These are phyloP conservation scores for Peromyscus melanophrys DNA, from an alignment of 2,797 vertebrate species.

Conservation along the genomic window DNA sequence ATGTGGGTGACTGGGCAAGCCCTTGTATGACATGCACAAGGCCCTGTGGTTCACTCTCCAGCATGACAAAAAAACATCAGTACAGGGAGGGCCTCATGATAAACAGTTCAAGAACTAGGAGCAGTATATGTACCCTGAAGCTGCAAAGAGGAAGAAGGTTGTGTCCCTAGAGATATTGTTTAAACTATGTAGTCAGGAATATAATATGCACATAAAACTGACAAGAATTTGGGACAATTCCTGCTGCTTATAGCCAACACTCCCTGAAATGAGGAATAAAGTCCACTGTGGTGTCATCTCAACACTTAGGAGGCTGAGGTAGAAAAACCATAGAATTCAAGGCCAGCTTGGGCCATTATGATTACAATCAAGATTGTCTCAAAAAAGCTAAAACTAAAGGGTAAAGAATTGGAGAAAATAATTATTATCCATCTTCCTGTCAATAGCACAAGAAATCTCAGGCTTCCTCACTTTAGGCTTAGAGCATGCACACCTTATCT, in stretches of 20 bases:
- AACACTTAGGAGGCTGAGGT: background rate
- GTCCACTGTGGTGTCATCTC: background rate
- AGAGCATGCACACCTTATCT: conserved; percentile 14
- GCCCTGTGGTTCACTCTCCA: background rate
- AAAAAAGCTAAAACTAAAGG: background rate
- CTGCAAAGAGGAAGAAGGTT: background rate
- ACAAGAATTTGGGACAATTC: background rate
- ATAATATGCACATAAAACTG: background rate
- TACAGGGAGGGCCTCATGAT: background rate
- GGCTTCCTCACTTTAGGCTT: conserved; percentile 5
- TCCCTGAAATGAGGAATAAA: background rate
- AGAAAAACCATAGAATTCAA: background rate
- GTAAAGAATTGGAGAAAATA: background rate
- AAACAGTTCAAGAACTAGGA: conserved; percentile 63
- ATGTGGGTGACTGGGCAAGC: background rate
- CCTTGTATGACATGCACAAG: background rate
- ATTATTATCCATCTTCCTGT: background rate
- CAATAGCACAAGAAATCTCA: background rate
- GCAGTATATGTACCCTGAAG: background rate
- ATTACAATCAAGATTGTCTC: background rate
- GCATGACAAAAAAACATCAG: background rate
- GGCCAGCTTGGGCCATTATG: background rate
- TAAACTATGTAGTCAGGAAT: conserved; percentile 5
- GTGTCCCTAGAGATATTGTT: conserved; percentile 27
- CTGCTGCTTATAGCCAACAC: conserved; percentile 9